Conservation (phyloP, 92 coral and sea anemone species). For the Epizoanthus stellaris region DNA sequence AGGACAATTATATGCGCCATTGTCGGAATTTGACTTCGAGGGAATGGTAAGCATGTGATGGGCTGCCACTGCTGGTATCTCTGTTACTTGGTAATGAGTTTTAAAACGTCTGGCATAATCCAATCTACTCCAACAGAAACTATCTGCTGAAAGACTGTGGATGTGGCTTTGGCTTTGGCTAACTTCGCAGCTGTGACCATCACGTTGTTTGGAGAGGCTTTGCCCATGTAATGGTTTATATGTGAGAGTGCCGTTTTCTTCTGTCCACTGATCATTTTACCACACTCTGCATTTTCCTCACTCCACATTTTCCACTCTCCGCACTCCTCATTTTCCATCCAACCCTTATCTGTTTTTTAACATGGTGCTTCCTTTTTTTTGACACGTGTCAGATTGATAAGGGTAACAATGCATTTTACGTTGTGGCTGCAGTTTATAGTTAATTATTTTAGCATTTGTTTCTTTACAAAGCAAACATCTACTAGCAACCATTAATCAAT, state of each 20-base stretch:
- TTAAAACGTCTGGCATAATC: constrained; percentile 46
- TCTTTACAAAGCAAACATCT: too few species aligned
- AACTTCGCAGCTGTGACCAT: constrained; percentile 5
- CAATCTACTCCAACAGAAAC: constrained; percentile 52
- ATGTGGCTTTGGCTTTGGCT: constrained; percentile 43
- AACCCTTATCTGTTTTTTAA: too few species aligned
- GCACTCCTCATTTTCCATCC: too few species aligned
- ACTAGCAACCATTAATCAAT: too few species aligned
- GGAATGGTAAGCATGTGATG: constrained; percentile 44
- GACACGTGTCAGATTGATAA: too few species aligned
- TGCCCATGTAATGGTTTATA: constrained; percentile 35
- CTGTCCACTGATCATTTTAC: neutral
- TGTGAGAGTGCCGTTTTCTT: constrained; percentile 48
- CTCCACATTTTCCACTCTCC: too few species aligned
- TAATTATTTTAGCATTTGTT: too few species aligned
- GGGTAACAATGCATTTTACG: too few species aligned
- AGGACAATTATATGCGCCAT: constrained; percentile 48
- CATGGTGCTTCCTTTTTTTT: too few species aligned
- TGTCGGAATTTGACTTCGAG: constrained; percentile 51
- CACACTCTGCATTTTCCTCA: too few species aligned
- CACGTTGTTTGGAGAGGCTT: constrained; percentile 29
- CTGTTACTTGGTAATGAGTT: constrained; percentile 10
- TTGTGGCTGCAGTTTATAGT: too few species aligned
- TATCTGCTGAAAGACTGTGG: constrained; percentile 31
- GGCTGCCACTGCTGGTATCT: constrained; percentile 18